Conservation (phyloP, 2,113 vertebrate genomes). For the Octodon degus region DNA sequence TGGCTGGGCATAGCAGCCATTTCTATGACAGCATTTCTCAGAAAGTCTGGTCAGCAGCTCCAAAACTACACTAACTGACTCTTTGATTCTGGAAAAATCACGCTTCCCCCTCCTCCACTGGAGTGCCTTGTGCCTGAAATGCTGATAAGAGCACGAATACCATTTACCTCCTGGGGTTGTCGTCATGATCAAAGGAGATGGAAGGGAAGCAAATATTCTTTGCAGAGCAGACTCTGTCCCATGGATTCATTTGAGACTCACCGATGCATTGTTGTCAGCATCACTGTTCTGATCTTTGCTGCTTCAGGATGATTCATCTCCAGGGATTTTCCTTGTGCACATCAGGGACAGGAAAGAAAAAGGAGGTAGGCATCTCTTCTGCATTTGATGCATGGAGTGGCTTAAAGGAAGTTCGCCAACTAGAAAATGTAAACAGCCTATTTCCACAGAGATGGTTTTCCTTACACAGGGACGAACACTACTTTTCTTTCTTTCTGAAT, state of each 20-base stretch:
- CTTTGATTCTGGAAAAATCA: slow-evolving; percentile 39
- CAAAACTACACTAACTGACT: slow-evolving; percentile 38
- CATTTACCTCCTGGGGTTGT: slow-evolving; percentile 42
- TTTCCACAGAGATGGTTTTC: slow-evolving; percentile 67
- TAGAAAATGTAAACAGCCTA: slow-evolving; percentile 68
- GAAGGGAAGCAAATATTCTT: slow-evolving; percentile 47
- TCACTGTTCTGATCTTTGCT: slow-evolving; percentile 43
- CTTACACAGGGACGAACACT: slow-evolving; percentile 40
- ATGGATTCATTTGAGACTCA: not conserved
- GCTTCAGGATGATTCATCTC: slow-evolving; percentile 51
- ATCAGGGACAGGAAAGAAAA: not conserved
- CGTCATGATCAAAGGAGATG: slow-evolving; percentile 60
- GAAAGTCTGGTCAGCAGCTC: not conserved
- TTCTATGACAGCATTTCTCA: slow-evolving; percentile 39
- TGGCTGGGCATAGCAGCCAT: not conserved
- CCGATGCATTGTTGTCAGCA: slow-evolving; percentile 58
- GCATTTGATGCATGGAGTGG: slow-evolving; percentile 31
- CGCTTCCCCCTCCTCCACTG: not conserved
- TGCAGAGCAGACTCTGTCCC: slow-evolving; percentile 41
- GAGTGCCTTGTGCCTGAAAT: slow-evolving; percentile 33
- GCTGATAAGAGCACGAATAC: slow-evolving; percentile 26
- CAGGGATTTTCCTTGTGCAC: not conserved
- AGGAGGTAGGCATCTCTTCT: not conserved
- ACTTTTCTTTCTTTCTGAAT: slow-evolving; percentile 36
- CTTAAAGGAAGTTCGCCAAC: slow-evolving; percentile 35